These are phyloP conservation scores for Andricus grossulariae DNA, from an alignment of 1,140 invertebrate species.

Conservation along the genomic window DNA sequence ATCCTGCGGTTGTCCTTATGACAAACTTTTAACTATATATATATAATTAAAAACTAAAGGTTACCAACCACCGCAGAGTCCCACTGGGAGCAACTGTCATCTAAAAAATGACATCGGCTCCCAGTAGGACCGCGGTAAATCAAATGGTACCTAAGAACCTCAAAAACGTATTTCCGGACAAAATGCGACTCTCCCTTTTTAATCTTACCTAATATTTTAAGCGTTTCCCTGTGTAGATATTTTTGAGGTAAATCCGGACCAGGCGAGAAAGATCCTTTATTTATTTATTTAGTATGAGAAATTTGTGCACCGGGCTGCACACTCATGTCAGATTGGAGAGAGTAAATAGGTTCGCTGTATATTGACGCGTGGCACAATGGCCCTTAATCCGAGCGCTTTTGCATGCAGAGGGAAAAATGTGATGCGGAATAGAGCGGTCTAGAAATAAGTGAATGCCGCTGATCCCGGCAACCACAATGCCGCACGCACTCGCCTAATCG, in stretches of 20 bases:
- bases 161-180: no score
- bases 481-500: conserved; percentile 54
- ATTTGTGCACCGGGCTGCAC: conserved; percentile 9
- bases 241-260: not conserved
- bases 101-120: no score
- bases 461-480: conserved; percentile 51
- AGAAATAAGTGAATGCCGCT: conserved; percentile 42
- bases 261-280: not conserved
- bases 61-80: no score
- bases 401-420: conserved; percentile 14
- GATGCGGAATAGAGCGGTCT: conserved; percentile 33
- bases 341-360: conserved; percentile 20
- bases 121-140: no score
- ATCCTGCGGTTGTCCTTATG: no score
- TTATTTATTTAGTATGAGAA: conserved; percentile 21
- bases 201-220: no score
- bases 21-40: no score
- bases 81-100: no score
- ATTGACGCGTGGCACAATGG: conserved; percentile 15
- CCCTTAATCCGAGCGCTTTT: conserved; percentile 27
- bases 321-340: conserved; percentile 23
- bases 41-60: no score
- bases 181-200: no score
- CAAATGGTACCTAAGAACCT: no score
- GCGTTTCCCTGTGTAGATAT: no score